Evolutionary conservation across 2,113 vertebrate species (phyloP), one percentile per base, ranked within the genome.

Genomic region (Campylomormyrus numenius): DNA sequence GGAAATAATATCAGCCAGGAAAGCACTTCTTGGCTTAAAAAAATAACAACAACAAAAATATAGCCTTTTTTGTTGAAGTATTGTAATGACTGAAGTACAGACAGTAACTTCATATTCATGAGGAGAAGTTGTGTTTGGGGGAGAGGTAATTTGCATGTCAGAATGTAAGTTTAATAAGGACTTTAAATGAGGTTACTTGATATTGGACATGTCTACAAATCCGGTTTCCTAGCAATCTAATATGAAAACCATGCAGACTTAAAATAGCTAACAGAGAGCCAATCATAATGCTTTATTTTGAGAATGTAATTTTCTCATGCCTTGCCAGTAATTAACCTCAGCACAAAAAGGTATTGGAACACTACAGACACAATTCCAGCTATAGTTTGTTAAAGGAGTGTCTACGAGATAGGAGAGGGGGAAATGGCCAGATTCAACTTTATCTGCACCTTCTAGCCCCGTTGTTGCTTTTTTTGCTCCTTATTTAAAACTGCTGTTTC

Each of bases 251-350:
- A 93, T 27, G 90, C 94, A 93, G 91, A 93, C 94, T 95, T 94
- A 95, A 95, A 96, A 95, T 95, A 95, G 94, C 94, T 92, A 89
- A 91, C 90, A 66, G 93, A 94, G 93, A 94, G 93, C 95, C 95
- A 95, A 95, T 96, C 95, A 94, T 94, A 95, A 94, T 93, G 93
- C 95, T 95, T 95, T 96, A 96, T 96, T 96, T 96, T 95, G 95
- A 95, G 95, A 95, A 95, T 95, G 95, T 96, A 95, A 96, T 96
- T 96, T 96, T 94, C 95, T 95, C 94, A 95, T 94, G 94, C 92
- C 94, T 95, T 90, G 95, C 94, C 95, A 95, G 95, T 96, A 96
- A 96, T 96, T 96, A 96, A 96, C 96, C 96, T 95, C 93, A 90
- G 94, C 93, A 95, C 95, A 96, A 95, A 96, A 95, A 94, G 94